Conservation (phyloP, 2,888 invertebrate genomes). For the Pollenia griseotomentosa region DNA sequence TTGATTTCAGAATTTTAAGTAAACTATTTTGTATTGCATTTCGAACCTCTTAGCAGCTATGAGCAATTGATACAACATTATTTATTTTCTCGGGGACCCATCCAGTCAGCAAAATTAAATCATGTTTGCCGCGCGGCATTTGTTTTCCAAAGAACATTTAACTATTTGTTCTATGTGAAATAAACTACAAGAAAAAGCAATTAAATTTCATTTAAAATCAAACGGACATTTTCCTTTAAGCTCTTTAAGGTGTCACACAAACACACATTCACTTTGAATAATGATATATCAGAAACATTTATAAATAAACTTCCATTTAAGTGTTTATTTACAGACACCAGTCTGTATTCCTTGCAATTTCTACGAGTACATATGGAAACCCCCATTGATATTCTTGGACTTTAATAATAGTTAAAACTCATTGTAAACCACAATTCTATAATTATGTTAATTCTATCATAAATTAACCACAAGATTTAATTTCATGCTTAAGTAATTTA, state of each 20-base stretch:
- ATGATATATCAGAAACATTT: not conserved
- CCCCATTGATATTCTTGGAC: not conserved
- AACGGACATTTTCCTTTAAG: not conserved
- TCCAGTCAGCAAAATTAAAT: too few species aligned
- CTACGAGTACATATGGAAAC: not conserved
- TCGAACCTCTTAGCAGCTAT: too few species aligned
- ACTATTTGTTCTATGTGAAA: too few species aligned
- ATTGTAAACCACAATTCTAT: conserved; percentile 60
- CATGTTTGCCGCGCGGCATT: too few species aligned
- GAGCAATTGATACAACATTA: too few species aligned
- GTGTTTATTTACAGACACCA: not conserved
- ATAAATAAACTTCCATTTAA: not conserved
- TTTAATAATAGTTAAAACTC: conserved; percentile 39
- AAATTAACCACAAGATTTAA: conserved; percentile 70
- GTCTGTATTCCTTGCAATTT: too few species aligned
- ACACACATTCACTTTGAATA: not conserved
- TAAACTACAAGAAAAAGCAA: too few species aligned
- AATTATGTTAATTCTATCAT: conserved; percentile 66
- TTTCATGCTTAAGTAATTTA: conserved; percentile 65
- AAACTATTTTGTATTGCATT: too few species aligned
- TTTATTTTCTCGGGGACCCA: too few species aligned
- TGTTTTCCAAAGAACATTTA: too few species aligned
- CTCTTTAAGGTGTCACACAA: conserved; percentile 3
- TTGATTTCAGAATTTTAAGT: too few species aligned
- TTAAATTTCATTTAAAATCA: too few species aligned